Base-by-base conservation (phyloP, 2,888 invertebrate species). In the Altica lythri region DNA sequence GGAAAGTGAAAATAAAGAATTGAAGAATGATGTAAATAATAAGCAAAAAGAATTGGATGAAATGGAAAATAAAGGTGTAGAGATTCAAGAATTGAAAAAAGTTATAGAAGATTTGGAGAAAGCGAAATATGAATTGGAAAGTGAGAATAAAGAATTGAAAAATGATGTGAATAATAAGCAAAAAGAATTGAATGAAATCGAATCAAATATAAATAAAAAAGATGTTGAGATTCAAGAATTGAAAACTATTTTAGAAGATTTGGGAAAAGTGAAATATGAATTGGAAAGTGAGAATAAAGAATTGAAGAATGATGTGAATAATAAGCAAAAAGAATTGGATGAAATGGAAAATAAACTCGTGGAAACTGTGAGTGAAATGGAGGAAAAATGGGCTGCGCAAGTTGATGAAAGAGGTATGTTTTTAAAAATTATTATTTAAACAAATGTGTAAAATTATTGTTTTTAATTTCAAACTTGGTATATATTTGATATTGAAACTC, bases 341-440 rank as follows among this genome's bases (percentile, higher is more conserved):
- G 55, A 73, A 72, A 56, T 74, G 72, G 59, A 73, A n/a, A 40
- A 55, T 30, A 59, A 34, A 71, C 67, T 56, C 63, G 70, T 48
- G 4, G 57, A 32, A 29, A 57, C 47, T 14, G 37, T 55, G 46
- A 51, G 56, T 2, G 64, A 60, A 29, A 35, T 67, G 35, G 64
- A 65, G 38, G 56, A 66, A 55, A 68, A 64, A 34, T 72, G 72
- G 71, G 74, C 83, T 30, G 76, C 78, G 54, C 79, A 83, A 52
- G 80, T 86, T 18, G 86, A 86, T 67, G 84, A 86, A 42, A 57
- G 61, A 40, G 61, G 61, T n/a, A n/a, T n/a, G n/a, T n/a, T n/a
- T n/a, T n/a, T n/a, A n/a, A 57, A 32, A 19, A 55, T 46, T 6
- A 2, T 1, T 45, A 35, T 38, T 9, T 29, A n/a, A n/a, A n/a